Conservation (phyloP, 2,797 vertebrate species). For the Cuculus canorus region DNA sequence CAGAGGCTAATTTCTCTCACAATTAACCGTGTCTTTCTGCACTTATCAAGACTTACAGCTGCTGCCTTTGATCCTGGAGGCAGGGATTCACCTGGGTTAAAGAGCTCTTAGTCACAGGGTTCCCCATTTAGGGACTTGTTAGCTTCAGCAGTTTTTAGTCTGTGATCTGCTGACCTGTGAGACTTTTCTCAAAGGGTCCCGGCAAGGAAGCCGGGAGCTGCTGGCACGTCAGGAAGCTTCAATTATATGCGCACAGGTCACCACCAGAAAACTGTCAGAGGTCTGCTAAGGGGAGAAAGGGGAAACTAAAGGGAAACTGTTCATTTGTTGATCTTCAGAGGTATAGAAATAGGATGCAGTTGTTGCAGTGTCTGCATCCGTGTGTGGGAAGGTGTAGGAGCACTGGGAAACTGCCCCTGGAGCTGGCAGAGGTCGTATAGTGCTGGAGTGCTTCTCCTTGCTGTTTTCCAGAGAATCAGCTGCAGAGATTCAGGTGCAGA, state of each 20-base stretch:
- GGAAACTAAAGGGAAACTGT: neutral
- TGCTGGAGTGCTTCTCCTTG: neutral
- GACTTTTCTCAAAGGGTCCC: neutral
- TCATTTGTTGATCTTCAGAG: neutral
- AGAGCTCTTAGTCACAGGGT: neutral
- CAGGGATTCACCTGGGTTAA: neutral
- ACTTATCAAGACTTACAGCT: neutral
- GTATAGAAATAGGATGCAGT: neutral
- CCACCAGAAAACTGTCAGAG: neutral
- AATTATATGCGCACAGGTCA: accelerated
- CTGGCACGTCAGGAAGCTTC: neutral
- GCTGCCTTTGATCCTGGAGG: conserved; percentile 5
- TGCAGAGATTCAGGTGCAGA: neutral
- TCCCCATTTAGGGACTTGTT: neutral
- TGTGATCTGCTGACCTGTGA: neutral
- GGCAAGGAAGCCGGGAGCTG: neutral
- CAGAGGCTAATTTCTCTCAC: conserved; percentile 26
- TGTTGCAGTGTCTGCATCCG: neutral
- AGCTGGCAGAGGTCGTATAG: neutral
- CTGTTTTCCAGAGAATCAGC: neutral
- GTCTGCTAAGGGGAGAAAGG: neutral
- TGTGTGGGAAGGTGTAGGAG: neutral
- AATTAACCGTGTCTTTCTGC: neutral
- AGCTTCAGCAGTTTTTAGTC: neutral
- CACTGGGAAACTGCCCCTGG: neutral